Base-by-base conservation (phyloP, 1,140 invertebrate species). In the Parasteatoda tepidariorum region DNA sequence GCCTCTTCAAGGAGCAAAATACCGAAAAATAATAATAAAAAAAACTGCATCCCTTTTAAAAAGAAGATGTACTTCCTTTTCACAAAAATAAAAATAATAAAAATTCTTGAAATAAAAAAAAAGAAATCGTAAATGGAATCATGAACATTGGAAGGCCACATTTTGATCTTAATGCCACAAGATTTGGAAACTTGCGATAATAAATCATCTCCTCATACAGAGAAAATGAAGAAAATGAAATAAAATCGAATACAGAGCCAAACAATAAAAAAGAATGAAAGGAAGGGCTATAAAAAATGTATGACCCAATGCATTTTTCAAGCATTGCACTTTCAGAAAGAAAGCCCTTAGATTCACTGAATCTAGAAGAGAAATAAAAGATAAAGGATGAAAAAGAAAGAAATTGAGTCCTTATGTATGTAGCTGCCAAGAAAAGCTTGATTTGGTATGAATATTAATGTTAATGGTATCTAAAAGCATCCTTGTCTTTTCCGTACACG, bases 381-480 rank as follows among this genome's bases (percentile, higher is more conserved):
- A 33, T 28, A 4, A 71, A 28, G 15, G 24, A 31, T 9, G 18
- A 11, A n/a, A 71, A 31, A 26, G 24, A 55, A 61, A 48, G 41
- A n/a, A 18, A 7, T 61, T 13, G 13, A 61, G 24, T 0, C 26
- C 26, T 71, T 55, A 18, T 30, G 31, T n/a, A 71, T 55, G 48
- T 71, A 30, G 18, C 24, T 30, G 11, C 9, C 15, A 54, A 71
- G 55, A 13, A 18, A 71, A 55, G 38, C 57, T 71, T 71, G 68
- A 55, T 26, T 71, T 71, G 2, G 48, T 54, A 71, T 71, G 55
- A 71, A 71, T 71, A 71, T 71, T 71, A 71, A 71, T 71, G 68
- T 48, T 71, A 71, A 71, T 71, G 68, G 68, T 55, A 71, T n/a
- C 38, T 71, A 71, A 61, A 61, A 71, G 68, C 68, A 71, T 30